phyloP scores from a whole-genome alignment of 2,113 vertebrate genomes.

The Carettochelys insculpta region DNA sequence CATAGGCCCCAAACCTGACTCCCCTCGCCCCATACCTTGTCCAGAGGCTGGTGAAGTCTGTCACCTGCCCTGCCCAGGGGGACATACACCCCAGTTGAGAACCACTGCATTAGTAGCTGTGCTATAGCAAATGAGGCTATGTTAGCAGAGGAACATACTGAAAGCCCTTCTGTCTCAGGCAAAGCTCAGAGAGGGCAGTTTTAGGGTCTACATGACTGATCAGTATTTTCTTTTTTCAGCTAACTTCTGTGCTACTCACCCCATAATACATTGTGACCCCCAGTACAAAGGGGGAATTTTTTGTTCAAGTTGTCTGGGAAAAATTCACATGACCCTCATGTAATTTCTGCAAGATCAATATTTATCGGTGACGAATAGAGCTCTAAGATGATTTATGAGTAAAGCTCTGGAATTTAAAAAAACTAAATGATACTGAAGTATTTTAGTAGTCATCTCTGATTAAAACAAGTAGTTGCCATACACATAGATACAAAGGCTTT shows the following conservation, averaged over 20 bases:
- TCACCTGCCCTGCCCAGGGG: no score
- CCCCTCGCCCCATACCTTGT: no score
- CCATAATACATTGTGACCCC: slow-evolving; percentile 6
- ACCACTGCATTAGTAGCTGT: neutral
- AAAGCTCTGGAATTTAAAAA: neutral
- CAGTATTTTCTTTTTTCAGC: neutral
- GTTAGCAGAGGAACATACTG: neutral
- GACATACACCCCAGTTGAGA: neutral
- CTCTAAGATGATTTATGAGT: neutral
- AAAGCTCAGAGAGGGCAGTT: neutral
- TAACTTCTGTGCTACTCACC: neutral
- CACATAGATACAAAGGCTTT: neutral
- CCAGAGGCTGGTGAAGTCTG: no score
- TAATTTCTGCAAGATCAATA: slow-evolving; percentile 67
- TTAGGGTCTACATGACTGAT: neutral
- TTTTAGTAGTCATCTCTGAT: neutral
- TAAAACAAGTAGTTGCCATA: neutral
- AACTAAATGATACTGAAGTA: neutral
- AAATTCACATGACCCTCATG: slow-evolving; percentile 26
- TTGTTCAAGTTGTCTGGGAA: slow-evolving; percentile 40
- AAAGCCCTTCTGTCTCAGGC: neutral
- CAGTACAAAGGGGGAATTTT: slow-evolving; percentile 32
- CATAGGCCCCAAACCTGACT: no score
- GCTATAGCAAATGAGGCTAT: neutral
- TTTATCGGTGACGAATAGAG: slow-evolving; percentile 47